Conservation (phyloP, 2,888 invertebrate genomes). For the Polylopha cassiicola region DNA sequence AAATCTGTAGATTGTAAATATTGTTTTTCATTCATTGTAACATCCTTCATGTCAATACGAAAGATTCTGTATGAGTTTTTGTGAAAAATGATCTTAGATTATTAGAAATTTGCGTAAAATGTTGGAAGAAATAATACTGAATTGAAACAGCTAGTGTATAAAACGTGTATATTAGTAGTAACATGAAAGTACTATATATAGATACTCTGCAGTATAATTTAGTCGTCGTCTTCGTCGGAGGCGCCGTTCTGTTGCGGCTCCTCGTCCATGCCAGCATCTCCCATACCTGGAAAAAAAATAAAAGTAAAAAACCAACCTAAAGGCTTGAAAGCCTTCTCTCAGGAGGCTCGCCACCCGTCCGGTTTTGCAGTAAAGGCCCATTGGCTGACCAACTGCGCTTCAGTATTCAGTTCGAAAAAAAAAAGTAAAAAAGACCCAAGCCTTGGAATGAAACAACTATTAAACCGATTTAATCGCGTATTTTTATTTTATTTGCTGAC, state of each 20-base stretch:
- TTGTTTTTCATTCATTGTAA: too few species aligned
- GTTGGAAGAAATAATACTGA: neutral
- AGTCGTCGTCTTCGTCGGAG: slow-evolving; percentile 64
- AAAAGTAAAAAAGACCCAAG: too few species aligned
- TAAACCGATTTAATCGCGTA: too few species aligned
- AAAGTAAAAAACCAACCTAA: slow-evolving; percentile 4
- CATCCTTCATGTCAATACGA: too few species aligned
- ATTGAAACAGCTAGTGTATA: slow-evolving; percentile 10
- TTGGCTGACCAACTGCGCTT: too few species aligned
- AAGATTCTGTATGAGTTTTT: too few species aligned
- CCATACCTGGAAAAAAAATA: slow-evolving; percentile 53
- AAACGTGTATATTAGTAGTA: slow-evolving; percentile 31
- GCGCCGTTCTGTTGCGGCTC: slow-evolving; percentile 68
- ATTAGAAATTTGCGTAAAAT: neutral
- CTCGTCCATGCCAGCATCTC: slow-evolving; percentile 61
- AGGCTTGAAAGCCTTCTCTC: too few species aligned
- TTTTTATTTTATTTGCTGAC: too few species aligned
- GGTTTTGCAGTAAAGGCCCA: too few species aligned
- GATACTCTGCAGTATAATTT: slow-evolving; percentile 29
- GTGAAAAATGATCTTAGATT: slow-evolving; percentile 6
- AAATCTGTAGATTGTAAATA: slow-evolving; percentile 17
- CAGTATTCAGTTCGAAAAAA: too few species aligned
- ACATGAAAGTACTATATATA: slow-evolving; percentile 28
- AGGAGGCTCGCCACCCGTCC: too few species aligned
- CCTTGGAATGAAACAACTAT: too few species aligned